phyloP scores from a whole-genome alignment of 2,888 invertebrate genomes.

The Amaurobius ferox region DNA sequence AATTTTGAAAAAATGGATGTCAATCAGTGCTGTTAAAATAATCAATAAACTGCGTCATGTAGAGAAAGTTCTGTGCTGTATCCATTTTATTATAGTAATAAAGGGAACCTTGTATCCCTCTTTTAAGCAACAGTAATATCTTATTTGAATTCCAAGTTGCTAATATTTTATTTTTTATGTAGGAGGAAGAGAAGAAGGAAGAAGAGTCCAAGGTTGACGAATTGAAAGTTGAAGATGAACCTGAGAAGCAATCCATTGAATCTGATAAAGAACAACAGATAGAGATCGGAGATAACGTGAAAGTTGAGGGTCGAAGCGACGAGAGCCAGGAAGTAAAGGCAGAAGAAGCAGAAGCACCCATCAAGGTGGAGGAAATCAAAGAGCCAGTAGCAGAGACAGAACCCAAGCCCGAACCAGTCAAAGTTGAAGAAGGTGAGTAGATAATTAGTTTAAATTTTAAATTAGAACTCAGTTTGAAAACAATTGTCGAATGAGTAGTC shows the following conservation, averaged over 20 bases:
- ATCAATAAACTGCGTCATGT: no score
- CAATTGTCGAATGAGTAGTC: no score
- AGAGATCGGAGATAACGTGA: slow-evolving; percentile 32
- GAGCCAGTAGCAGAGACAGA: neutral
- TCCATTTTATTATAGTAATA: no score
- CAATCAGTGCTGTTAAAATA: no score
- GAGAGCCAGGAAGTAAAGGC: slow-evolving; percentile 26
- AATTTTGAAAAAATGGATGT: no score
- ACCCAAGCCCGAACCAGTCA: neutral
- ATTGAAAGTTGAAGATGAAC: neutral
- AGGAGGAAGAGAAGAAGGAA: neutral
- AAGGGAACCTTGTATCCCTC: no score
- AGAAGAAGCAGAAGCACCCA: slow-evolving; percentile 19
- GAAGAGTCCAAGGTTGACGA: slow-evolving; percentile 12
- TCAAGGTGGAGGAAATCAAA: neutral
- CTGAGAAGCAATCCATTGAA: slow-evolving; percentile 33
- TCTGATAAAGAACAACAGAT: neutral
- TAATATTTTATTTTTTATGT: no score
- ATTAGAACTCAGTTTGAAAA: no score
- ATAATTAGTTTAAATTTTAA: no score
- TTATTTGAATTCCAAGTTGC: no score
- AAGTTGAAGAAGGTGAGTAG: neutral
- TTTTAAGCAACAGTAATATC: no score
- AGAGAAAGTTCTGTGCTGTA: no score
- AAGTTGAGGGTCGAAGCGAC: slow-evolving; percentile 33